Conservation (phyloP, 2,113 vertebrate species). For the Indicator maculatus region DNA sequence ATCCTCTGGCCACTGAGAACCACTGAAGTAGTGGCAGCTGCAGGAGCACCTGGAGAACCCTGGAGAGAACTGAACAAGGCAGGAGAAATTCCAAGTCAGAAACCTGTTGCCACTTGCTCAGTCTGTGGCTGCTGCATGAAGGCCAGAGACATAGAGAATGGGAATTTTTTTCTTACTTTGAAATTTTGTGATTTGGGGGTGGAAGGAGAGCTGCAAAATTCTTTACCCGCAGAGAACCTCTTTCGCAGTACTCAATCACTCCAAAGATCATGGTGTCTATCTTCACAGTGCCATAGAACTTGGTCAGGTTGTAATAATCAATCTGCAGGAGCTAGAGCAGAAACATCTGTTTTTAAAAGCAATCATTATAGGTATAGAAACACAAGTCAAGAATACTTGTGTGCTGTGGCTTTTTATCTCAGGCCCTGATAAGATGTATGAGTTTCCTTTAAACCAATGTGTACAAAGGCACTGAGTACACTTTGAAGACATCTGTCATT, state of each 20-base stretch:
- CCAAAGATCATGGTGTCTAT: conserved; percentile 89
- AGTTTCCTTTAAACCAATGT: neutral
- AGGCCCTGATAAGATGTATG: neutral
- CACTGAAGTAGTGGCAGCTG: neutral
- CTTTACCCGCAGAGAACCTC: conserved; percentile 93
- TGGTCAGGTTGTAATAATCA: conserved; percentile 98
- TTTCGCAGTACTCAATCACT: conserved; percentile 93
- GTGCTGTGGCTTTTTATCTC: neutral
- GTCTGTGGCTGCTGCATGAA: neutral
- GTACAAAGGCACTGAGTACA: neutral
- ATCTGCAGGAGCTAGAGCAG: conserved; percentile 85
- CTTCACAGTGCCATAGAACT: conserved; percentile 97
- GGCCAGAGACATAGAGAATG: neutral
- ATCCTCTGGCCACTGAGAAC: neutral
- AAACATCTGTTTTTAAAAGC: conserved; percentile 5
- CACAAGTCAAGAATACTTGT: neutral
- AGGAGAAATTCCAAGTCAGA: neutral
- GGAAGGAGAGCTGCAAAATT: conserved; percentile 19
- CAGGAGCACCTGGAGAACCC: neutral
- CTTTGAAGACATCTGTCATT: neutral
- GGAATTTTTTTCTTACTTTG: neutral
- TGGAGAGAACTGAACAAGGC: neutral
- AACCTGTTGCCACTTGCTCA: neutral
- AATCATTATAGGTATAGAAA: neutral
- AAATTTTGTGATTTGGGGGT: neutral